A percentile compares a stretch with the other conserved stretches of the same genome.
Conservation (phyloP, 2,888 invertebrate genomes). For the Aethes cnicana region DNA sequence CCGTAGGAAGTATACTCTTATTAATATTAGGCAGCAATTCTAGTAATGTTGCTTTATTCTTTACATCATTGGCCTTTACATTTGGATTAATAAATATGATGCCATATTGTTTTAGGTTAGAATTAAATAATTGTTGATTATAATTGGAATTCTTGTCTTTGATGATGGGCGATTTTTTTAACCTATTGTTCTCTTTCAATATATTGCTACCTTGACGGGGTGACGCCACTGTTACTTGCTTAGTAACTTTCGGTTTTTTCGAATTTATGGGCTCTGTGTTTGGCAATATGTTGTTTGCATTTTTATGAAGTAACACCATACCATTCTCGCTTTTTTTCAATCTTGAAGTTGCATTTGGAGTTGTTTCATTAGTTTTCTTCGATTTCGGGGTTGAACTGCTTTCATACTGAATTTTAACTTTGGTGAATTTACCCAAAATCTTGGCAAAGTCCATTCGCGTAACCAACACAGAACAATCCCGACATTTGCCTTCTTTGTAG, state of each 20-base stretch:
- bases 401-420: constrained; percentile 77
- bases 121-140: constrained; percentile 37
- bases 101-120: constrained; percentile 60
- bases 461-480: constrained; percentile 70
- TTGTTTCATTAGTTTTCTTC: constrained; percentile 44
- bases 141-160: constrained; percentile 51
- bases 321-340: constrained; percentile 75
- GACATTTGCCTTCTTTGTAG: constrained; percentile 72
- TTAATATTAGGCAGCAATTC: constrained; percentile 62
- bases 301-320: constrained; percentile 65
- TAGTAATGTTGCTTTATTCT: constrained; percentile 52
- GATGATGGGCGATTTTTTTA: constrained; percentile 49
- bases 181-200: constrained; percentile 67
- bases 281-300: constrained; percentile 60
- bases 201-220: constrained; percentile 49
- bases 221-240: constrained; percentile 33
- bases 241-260: constrained; percentile 47
- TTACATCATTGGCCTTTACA: constrained; percentile 48
- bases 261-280: constrained; percentile 47
- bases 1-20: constrained; percentile 63
- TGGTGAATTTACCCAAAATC: constrained; percentile 76
- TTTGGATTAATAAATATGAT: constrained; percentile 64
- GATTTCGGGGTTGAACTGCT: constrained; percentile 57
- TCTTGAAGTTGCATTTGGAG: constrained; percentile 52
- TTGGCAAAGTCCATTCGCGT: constrained; percentile 78